Conservation (phyloP, 1,140 invertebrate species). For the Laupala kohalensis region DNA sequence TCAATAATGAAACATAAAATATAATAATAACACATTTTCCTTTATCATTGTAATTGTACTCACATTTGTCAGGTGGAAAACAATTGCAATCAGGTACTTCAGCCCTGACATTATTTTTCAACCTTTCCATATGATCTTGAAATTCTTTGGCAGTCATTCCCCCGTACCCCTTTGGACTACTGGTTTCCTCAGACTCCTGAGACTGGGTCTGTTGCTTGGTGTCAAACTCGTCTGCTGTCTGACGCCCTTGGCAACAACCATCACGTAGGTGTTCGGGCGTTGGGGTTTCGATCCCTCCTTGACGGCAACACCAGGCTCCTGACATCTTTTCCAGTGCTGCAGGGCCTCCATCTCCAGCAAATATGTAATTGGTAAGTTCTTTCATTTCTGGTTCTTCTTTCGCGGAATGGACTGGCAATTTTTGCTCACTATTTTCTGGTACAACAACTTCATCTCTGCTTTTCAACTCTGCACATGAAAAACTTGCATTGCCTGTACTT, state of each 20-base stretch:
- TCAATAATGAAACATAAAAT: no score
- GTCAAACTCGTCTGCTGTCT: conserved; percentile 35
- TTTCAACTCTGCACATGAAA: not conserved
- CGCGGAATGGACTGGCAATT: not conserved
- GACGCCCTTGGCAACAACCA: conserved; percentile 52
- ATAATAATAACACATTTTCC: not conserved
- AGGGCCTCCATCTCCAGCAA: conserved; percentile 50
- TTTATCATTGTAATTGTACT: conserved; percentile 11
- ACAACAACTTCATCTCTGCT: not conserved
- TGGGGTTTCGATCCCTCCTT: conserved; percentile 51
- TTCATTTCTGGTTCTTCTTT: not conserved
- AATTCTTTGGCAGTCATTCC: conserved; percentile 31
- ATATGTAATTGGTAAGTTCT: conserved; percentile 33
- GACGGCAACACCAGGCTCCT: conserved; percentile 54
- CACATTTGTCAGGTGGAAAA: conserved; percentile 59
- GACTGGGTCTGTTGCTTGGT: conserved; percentile 18
- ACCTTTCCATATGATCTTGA: conserved; percentile 45
- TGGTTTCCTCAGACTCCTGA: not conserved
- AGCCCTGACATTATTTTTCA: conserved; percentile 55
- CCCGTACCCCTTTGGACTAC: conserved; percentile 5
- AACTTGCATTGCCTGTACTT: not conserved
- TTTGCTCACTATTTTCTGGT: not conserved
- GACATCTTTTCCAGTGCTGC: conserved; percentile 37
- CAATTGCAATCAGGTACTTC: conserved; percentile 75
- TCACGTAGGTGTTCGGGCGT: conserved; percentile 56